Percentiles rank a stretch among this genome's conserved stretches.
Evolutionary conservation across 2,113 vertebrate species (phyloP).

Genomic region (Cinclus mexicanus): DNA sequence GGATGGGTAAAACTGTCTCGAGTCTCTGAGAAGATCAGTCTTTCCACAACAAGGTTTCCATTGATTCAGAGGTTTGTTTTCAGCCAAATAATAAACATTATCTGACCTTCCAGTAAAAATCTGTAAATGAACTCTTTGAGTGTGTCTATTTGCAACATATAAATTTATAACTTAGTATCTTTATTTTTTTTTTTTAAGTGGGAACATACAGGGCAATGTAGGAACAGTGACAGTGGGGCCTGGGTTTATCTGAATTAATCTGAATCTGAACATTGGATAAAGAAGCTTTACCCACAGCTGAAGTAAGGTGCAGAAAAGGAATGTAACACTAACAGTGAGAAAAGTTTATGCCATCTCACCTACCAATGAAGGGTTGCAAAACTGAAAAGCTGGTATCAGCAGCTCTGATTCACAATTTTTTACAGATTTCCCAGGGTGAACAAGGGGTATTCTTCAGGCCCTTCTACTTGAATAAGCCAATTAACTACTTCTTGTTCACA

Average conservation of each 20-base stretch:
- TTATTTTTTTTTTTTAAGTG: background rate
- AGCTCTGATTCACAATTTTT: background rate
- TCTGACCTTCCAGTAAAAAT: background rate
- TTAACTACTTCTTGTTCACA: background rate
- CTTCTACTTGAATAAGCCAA: background rate
- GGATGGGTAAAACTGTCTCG: background rate
- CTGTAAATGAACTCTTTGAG: background rate
- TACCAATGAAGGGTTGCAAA: background rate
- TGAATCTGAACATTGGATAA: no score
- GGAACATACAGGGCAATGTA: background rate
- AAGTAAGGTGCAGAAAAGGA: background rate
- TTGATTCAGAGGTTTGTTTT: background rate
- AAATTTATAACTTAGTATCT: background rate
- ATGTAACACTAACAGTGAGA: background rate
- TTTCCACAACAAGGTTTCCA: background rate
- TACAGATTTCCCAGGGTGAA: background rate
- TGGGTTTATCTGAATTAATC: background rate
- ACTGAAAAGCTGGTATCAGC: background rate
- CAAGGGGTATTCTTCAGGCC: background rate
- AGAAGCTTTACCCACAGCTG: background rate
- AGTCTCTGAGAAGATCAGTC: background rate
- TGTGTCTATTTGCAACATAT: background rate
- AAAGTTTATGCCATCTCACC: background rate
- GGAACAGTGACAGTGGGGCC: background rate
- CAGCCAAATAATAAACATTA: background rate